Conservation (phyloP, 2,113 vertebrate species). For the Ceratotherium simum region DNA sequence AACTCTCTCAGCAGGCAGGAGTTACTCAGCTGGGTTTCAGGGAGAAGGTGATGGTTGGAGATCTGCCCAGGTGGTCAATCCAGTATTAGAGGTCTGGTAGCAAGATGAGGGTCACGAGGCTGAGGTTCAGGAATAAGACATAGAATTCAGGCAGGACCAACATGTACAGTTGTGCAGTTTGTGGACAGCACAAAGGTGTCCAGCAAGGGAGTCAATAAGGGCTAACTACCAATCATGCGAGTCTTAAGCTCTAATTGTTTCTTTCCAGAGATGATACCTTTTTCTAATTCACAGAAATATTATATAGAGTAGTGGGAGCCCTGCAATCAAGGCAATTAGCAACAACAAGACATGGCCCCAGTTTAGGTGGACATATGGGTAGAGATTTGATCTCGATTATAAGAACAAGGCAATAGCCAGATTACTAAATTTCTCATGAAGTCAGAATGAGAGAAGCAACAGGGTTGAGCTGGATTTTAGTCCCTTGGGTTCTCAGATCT, state of each 20-base stretch:
- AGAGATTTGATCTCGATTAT: background rate
- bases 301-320: background rate
- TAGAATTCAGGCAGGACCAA: background rate
- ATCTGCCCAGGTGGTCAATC: background rate
- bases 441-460: background rate
- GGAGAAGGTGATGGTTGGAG: background rate
- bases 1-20: background rate
- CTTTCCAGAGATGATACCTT: background rate
- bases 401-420: background rate
- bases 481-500: background rate
- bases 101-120: background rate
- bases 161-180: background rate
- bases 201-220: background rate
- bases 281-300: background rate
- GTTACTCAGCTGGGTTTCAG: background rate
- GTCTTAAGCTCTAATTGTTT: background rate
- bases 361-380: background rate
- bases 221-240: background rate
- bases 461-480: background rate
- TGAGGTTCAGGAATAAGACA: background rate
- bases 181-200: background rate
- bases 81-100: background rate
- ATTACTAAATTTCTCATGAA: background rate
- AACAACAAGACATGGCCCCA: background rate
- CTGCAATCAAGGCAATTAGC: background rate